Conservation (phyloP, 2,888 invertebrate genomes). For the Campoletis raptor region DNA sequence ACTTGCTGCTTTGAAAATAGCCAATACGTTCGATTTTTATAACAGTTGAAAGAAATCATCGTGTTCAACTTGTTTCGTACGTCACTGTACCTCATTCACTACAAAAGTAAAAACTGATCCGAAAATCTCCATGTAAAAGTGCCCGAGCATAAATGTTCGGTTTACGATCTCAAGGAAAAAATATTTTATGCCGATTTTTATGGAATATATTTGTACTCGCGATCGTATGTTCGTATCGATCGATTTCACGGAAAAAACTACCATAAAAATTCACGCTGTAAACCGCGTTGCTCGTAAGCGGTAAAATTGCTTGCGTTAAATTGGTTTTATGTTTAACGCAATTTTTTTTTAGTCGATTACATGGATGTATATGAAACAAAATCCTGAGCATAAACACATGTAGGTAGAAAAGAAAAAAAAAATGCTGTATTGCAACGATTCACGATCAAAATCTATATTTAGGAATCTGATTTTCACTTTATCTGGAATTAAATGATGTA, state of each 20-base stretch:
- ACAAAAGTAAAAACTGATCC: not conserved
- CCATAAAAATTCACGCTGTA: slow-evolving; percentile 14
- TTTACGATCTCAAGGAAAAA: slow-evolving; percentile 33
- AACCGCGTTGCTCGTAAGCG: slow-evolving; percentile 2
- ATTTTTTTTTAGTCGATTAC: not conserved
- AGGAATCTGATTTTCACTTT: not conserved
- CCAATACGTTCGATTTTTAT: too few relatives aligned
- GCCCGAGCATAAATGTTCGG: not conserved
- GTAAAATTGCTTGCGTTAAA: slow-evolving; percentile 18
- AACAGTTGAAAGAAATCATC: too few relatives aligned
- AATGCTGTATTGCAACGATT: not conserved
- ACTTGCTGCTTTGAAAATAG: too few relatives aligned
- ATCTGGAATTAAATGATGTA: not conserved
- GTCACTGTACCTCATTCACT: not conserved
- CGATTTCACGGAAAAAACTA: slow-evolving; percentile 27
- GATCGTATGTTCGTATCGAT: slow-evolving; percentile 17
- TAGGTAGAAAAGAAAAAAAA: not conserved
- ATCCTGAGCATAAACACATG: not conserved
- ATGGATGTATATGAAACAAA: not conserved
- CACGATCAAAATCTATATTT: not conserved
- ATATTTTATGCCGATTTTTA: slow-evolving; percentile 32
- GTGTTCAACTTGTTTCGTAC: too few relatives aligned
- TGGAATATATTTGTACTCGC: slow-evolving; percentile 13
- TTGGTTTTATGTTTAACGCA: slow-evolving; percentile 9
- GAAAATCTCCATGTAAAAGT: not conserved